phyloP scores from a whole-genome alignment of 2,113 vertebrate species.

The Tetrao urogallus region DNA sequence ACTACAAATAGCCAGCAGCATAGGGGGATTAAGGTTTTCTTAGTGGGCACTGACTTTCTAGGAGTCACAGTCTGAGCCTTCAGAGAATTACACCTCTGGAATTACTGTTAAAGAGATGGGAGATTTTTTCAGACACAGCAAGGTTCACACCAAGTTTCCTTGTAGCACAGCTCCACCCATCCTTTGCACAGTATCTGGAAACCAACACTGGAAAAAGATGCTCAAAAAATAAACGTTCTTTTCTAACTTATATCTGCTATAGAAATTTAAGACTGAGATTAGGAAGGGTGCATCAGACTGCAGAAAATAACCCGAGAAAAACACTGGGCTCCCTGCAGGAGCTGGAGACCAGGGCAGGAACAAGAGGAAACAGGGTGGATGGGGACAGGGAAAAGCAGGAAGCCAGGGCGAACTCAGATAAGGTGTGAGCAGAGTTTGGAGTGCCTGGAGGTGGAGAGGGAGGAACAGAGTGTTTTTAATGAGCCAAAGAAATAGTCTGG shows the following conservation, averaged over 20 bases:
- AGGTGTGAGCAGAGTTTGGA: accelerated
- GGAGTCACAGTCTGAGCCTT: background rate
- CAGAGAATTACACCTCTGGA: background rate
- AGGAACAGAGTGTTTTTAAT: background rate
- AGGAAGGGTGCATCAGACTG: background rate
- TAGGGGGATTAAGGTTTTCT: background rate
- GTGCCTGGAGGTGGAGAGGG: background rate
- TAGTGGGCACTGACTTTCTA: background rate
- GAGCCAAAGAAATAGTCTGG: background rate
- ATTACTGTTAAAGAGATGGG: background rate
- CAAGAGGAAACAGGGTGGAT: background rate
- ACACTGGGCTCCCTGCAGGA: accelerated
- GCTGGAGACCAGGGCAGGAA: background rate
- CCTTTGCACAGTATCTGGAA: background rate
- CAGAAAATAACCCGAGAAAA: background rate
- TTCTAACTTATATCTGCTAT: background rate
- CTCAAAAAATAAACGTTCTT: background rate
- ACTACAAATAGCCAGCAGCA: background rate
- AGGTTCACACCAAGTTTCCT: background rate
- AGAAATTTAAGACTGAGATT: background rate
- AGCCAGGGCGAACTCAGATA: background rate
- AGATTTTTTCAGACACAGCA: background rate
- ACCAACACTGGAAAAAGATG: background rate
- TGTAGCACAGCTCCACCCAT: background rate
- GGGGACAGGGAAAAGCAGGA: background rate